Evolutionary conservation across 2,113 vertebrate species (phyloP), one percentile per base, ranked within the genome.

Genomic region (Leptosomus discolor): DNA sequence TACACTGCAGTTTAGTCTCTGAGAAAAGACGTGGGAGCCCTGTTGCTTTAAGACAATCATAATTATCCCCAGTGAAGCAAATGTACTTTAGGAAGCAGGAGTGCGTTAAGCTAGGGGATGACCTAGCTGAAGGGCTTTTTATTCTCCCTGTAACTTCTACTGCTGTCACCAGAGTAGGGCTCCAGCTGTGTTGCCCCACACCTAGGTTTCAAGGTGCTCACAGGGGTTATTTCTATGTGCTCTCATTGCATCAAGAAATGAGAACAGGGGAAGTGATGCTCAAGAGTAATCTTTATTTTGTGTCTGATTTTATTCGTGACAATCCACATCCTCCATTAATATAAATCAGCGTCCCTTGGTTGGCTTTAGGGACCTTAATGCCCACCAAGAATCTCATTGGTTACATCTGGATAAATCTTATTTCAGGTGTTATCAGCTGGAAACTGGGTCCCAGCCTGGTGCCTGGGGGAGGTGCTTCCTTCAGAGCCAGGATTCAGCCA

Each of bases 261-360:
- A 77, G 27, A 77, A 41, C 20, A 61, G 48, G 21, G 60, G 12
- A 48, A n/a, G 27, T 8, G 12, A 39, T 27, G 6, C 18, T 79
- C 46, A 70, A 21, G 54, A 73, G 6, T 29, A 46, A 68, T 34
- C 12, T 5, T 26, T 60, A 3, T n/a, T 68, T 70, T 89, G 20
- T 87, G 64, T 34, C 43, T 69, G 67, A 39, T 88, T 81, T 74
- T 79, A 43, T 51, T 90, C 0, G 1, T 51, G n/a, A 19, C 0
- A 0, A 24, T 30, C n/a, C 10, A 27, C 0, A 0, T 45, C n/a
- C 39, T 81, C 56, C 0, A 1, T 48, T 61, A 63, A 53, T 27
- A 37, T 26, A 56, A 64, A 30, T 70, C n/a, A 10, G 24, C n/a
- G 37, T 13, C 77, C 23, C 39, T 73, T 48, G 6, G 6, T 8